Evolutionary conservation across 2,888 invertebrate species (phyloP), one percentile per base, ranked within the genome.

Genomic region (Torymus aiolomorphi): DNA sequence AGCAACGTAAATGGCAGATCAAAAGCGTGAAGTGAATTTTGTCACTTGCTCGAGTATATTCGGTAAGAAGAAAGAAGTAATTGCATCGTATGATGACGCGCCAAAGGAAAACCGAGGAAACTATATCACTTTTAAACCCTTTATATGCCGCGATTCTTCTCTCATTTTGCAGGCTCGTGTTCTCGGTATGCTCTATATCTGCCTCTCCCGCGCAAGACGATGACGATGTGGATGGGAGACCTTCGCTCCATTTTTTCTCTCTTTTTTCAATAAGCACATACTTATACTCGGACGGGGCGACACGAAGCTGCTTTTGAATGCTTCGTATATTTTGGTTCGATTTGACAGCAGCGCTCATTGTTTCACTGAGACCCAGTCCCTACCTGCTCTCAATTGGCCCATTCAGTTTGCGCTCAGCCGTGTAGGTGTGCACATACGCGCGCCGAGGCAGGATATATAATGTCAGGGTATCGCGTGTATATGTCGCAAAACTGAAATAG

Each of bases 341-440:
- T 86, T 87, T 88, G 87, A 88, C 89, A 88, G 87, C 84, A 84
- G 85, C 82, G 81, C 78, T 81, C 86, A 86, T 89, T 90, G 89
- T 89, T 85, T 86, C 72, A 65, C 85, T 84, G 85, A 54, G n/a
- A 31, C 8, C 8, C 59, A 24, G 24, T 24, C 54, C 86, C 86
- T 89, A 89, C 89, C 89, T 88, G 89, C 86, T 86, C 83, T 87
- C 89, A 83, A 90, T 90, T 90, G 89, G 88, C 90, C 88, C 87
- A 89, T 89, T 89, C 90, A 90, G 4, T 24, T 3, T 24, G 24
- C 3, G 24, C 24, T 24, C 2, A 24, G 13, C 16, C 20, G n/a
- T 13, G 31, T 20, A 14, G 20, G 57, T n/a, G 13, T 16, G 59
- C 20, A 13, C 13, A 31, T 31, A 18, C 16, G 24, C 59, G 18